These are phyloP conservation scores for Spongilla lacustris DNA, from an alignment of 37 sponge, comb jelly and placozoan genomes.

Conservation along the genomic window DNA sequence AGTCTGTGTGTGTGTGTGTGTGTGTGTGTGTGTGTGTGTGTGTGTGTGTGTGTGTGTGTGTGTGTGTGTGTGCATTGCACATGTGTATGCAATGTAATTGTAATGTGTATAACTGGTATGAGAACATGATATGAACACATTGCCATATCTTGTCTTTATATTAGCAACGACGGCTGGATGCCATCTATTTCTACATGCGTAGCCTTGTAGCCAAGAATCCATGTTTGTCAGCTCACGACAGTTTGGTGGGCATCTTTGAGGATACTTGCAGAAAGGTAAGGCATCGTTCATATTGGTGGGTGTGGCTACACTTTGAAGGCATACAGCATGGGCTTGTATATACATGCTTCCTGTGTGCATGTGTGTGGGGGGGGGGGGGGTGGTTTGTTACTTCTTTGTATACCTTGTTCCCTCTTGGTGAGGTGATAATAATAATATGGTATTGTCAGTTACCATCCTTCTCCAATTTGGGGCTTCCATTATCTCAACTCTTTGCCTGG, in stretches of 20 bases:
- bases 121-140: no score
- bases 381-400: neutral
- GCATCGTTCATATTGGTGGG: neutral
- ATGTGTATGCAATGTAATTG: no score
- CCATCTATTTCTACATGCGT: constrained; percentile 83
- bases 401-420: neutral
- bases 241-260: constrained; percentile 74
- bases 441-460: neutral
- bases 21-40: no score
- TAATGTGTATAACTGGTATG: no score
- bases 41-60: no score
- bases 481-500: no score
- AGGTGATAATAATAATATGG: neutral
- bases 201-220: constrained; percentile 69
- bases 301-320: no score
- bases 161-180: constrained; percentile 85
- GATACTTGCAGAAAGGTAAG: constrained; percentile 74
- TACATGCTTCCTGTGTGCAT: neutral
- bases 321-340: no score
- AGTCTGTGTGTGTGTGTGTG: no score
- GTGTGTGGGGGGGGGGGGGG: no score
- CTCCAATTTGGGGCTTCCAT: no score
- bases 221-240: constrained; percentile 82
- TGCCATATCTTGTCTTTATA: neutral
- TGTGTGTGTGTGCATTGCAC: no score